Conservation (phyloP, 2,797 vertebrate genomes). For the Heterohyrax brucei region DNA sequence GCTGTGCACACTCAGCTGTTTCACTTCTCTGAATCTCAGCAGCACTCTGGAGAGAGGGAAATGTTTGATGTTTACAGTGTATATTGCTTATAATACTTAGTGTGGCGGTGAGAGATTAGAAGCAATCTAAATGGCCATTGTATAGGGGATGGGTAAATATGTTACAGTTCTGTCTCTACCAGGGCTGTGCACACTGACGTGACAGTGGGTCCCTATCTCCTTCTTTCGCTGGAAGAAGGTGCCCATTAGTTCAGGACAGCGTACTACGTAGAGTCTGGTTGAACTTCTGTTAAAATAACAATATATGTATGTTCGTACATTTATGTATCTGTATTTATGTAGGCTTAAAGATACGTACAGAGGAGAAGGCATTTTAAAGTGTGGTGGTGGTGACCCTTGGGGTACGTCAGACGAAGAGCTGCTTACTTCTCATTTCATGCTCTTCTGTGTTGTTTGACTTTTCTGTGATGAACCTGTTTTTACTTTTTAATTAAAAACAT, state of each 20-base stretch:
- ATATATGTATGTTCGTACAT: background rate
- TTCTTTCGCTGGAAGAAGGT: background rate
- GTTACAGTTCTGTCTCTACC: background rate
- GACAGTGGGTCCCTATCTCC: background rate
- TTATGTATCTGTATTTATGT: background rate
- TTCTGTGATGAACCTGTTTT: background rate
- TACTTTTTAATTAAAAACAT: constrained; percentile 12
- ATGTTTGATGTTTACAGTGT: background rate
- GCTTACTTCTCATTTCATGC: background rate
- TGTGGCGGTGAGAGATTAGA: background rate
- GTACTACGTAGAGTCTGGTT: background rate
- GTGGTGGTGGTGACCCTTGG: background rate
- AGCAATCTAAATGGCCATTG: background rate
- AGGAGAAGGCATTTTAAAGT: background rate
- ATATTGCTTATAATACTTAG: background rate
- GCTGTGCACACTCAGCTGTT: background rate
- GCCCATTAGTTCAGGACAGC: background rate
- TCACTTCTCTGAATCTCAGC: background rate
- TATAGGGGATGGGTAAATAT: background rate
- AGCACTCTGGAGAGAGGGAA: background rate
- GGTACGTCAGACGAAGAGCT: background rate
- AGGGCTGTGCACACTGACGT: background rate
- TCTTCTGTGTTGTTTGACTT: background rate
- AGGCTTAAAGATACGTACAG: background rate
- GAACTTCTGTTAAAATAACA: background rate